A percentile compares a stretch with the other conserved stretches of the same genome.
phyloP scores from a whole-genome alignment of 2,888 invertebrate species.

The Oithona nana region DNA sequence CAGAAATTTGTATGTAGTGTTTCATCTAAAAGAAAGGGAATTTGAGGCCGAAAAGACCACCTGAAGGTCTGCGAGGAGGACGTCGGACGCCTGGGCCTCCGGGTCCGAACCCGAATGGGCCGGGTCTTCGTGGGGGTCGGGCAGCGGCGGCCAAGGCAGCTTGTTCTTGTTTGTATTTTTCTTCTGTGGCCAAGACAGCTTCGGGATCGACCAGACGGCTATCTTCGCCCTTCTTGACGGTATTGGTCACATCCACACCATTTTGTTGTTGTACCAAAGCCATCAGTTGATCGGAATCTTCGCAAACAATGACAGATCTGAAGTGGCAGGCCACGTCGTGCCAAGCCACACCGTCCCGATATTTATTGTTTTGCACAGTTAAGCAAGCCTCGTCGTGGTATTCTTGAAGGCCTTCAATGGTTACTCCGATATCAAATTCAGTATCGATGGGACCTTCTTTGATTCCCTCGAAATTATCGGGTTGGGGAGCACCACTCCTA shows the following conservation, averaged over 20 bases:
- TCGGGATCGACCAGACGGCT: background rate
- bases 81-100: background rate
- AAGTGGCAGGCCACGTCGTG: slow-evolving; percentile 53
- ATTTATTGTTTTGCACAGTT: slow-evolving; percentile 72
- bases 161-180: background rate
- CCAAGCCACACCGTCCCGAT: slow-evolving; percentile 69
- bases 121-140: background rate
- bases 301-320: slow-evolving; percentile 17
- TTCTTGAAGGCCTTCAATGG: slow-evolving; percentile 32
- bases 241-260: slow-evolving; percentile 4
- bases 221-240: slow-evolving; percentile 3
- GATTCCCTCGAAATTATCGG: slow-evolving; percentile 15
- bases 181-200: background rate
- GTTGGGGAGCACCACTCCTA: slow-evolving; percentile 8
- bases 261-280: slow-evolving; percentile 10
- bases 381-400: slow-evolving; percentile 40
- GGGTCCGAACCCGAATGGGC: background rate
- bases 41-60: slow-evolving; percentile 1
- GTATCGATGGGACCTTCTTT: slow-evolving; percentile 17
- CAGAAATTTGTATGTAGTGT: background rate
- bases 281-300: slow-evolving; percentile 18
- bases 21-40: slow-evolving; percentile 3
- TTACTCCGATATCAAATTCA: slow-evolving; percentile 17
- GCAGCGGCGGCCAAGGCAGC: background rate
- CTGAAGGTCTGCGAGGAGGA: background rate